These are phyloP conservation scores for Hylaea fasciaria DNA, from an alignment of 2,888 invertebrate genomes.

Conservation along the genomic window DNA sequence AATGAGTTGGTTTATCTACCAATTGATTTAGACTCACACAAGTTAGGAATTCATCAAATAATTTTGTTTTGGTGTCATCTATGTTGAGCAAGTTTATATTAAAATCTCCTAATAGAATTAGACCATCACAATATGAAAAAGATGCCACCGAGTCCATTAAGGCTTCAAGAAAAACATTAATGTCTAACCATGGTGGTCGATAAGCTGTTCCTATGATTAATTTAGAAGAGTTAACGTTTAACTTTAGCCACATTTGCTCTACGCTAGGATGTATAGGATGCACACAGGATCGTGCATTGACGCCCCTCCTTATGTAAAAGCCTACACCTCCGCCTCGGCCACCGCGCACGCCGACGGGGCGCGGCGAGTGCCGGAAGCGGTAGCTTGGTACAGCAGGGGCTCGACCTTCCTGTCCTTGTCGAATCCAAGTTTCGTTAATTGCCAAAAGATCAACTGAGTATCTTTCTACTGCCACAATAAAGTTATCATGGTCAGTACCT, in stretches of 20 bases:
- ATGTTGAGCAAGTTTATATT: not conserved
- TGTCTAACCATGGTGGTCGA: constrained; percentile 28
- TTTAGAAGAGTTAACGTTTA: not conserved
- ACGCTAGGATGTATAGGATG: not conserved
- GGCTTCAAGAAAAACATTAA: constrained; percentile 30
- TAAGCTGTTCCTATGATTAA: constrained; percentile 31
- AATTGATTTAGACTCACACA: constrained; percentile 2
- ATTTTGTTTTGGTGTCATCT: not conserved
- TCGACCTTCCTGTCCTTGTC: too few relatives aligned
- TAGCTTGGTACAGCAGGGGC: too few relatives aligned
- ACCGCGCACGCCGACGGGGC: too few relatives aligned
- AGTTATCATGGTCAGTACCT: not conserved
- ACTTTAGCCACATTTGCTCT: constrained; percentile 33
- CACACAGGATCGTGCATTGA: not conserved
- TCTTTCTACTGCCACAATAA: not conserved
- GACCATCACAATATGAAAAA: constrained; percentile 13
- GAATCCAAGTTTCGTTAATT: not conserved
- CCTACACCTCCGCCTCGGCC: constrained; percentile 40
- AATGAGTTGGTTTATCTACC: constrained; percentile 9
- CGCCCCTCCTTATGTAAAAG: constrained; percentile 31
- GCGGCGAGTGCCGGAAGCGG: too few relatives aligned
- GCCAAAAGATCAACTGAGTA: not conserved
- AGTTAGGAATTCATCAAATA: not conserved
- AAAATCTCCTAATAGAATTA: constrained; percentile 17
- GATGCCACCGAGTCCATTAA: constrained; percentile 14